Evolutionary conservation across 2,113 vertebrate genomes (phyloP).

Genomic region (Australoheros scitulus): DNA sequence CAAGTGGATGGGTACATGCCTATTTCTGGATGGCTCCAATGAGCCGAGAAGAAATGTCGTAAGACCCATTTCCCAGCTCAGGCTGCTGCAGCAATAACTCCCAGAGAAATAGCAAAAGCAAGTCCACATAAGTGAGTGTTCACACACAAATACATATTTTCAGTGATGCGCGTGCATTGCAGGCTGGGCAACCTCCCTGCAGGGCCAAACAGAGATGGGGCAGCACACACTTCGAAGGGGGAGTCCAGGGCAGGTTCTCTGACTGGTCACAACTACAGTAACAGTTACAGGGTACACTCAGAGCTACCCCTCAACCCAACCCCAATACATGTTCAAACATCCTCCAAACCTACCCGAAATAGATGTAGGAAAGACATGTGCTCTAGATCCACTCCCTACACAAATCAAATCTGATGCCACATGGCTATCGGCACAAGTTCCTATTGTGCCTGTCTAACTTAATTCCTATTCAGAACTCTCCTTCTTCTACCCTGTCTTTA

Average conservation of each 20-base stretch:
- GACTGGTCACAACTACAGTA: conserved; percentile 37
- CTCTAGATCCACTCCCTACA: conserved; percentile 18
- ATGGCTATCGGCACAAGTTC: conserved; percentile 22
- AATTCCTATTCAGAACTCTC: conserved; percentile 37
- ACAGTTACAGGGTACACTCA: background rate
- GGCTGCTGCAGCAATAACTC: conserved; percentile 51
- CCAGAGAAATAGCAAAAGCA: conserved; percentile 44
- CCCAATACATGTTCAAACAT: conserved; percentile 17
- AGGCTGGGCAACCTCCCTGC: conserved; percentile 24
- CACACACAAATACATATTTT: conserved; percentile 19
- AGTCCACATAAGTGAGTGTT: conserved; percentile 11
- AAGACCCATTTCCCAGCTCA: conserved; percentile 55
- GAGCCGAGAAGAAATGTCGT: conserved; percentile 51
- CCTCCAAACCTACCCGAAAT: conserved; percentile 5
- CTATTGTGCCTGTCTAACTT: conserved; percentile 44
- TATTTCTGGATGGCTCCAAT: conserved; percentile 65
- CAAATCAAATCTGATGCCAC: conserved; percentile 57
- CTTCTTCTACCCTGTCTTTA: conserved; percentile 29
- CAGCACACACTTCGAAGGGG: conserved; percentile 17
- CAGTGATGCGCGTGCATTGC: conserved; percentile 34
- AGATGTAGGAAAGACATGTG: conserved; percentile 25
- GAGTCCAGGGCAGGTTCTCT: conserved; percentile 32
- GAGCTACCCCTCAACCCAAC: background rate
- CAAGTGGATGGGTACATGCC: conserved; percentile 46
- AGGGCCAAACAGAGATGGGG: conserved; percentile 46